These are phyloP conservation scores for Carpatolechia fugitivella DNA, from an alignment of 2,888 invertebrate genomes.

Conservation along the genomic window DNA sequence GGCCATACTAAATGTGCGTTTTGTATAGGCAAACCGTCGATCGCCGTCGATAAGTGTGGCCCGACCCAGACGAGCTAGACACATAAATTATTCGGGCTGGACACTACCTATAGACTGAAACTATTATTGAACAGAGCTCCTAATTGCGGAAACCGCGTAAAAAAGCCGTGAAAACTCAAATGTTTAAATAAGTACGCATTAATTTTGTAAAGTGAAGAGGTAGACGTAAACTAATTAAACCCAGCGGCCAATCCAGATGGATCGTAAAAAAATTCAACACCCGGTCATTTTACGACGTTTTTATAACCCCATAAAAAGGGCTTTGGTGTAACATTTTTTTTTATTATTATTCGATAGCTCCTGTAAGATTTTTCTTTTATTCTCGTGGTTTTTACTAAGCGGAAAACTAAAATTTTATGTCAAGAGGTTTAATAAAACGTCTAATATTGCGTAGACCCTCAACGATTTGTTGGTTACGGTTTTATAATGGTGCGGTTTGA, in stretches of 20 bases:
- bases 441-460: not conserved
- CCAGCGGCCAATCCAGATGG: not conserved
- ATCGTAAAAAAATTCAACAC: not conserved
- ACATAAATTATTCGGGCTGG: too few species aligned
- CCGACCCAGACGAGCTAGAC: too few species aligned
- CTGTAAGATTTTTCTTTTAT: conserved; percentile 11
- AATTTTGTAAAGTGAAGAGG: not conserved
- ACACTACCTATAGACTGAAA: too few species aligned
- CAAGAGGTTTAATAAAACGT: not conserved
- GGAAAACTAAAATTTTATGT: conserved; percentile 13
- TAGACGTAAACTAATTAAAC: not conserved
- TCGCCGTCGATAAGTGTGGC: too few species aligned
- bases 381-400: not conserved
- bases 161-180: not conserved
- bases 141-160: not conserved
- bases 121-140: too few species aligned
- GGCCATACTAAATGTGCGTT: too few species aligned
- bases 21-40: too few species aligned
- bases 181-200: not conserved
- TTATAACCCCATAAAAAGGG: conserved; percentile 18
- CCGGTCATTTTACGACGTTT: conserved; percentile 10
- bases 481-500: not conserved
- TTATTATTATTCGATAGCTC: conserved; percentile 8
- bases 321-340: conserved; percentile 4
- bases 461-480: too few species aligned